A percentile compares a stretch with the other conserved stretches of the same genome.
These are phyloP conservation scores for Cryptus armator DNA, from an alignment of 2,888 invertebrate genomes.

Conservation along the genomic window DNA sequence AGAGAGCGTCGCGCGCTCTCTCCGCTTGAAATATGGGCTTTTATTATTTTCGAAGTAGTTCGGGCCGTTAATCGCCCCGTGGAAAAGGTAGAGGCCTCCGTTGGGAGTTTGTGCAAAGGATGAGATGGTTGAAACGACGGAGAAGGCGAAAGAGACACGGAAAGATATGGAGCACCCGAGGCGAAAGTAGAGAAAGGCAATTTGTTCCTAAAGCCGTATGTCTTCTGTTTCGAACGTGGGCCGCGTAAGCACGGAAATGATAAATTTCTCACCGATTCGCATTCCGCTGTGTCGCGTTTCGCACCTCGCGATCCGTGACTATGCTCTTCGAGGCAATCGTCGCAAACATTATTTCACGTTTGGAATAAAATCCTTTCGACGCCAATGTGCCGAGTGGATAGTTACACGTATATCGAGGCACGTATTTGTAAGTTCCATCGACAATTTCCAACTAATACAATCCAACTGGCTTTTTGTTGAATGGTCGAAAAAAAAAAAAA, in stretches of 20 bases:
- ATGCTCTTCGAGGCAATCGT: background rate
- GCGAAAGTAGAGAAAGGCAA: slow-evolving; percentile 63
- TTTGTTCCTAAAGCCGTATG: slow-evolving; percentile 65
- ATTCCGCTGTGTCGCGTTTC: slow-evolving; percentile 10
- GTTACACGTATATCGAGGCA: background rate
- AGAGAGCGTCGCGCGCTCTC: slow-evolving; percentile 63
- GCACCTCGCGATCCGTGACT: slow-evolving; percentile 22
- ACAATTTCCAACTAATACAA: slow-evolving; percentile 24
- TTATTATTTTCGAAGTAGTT: slow-evolving; percentile 80
- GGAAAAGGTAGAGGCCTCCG: slow-evolving; percentile 54
- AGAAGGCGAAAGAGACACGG: slow-evolving; percentile 65
- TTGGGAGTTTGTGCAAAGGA: slow-evolving; percentile 14
- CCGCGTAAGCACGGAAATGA: slow-evolving; percentile 59
- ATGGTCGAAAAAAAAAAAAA: slow-evolving; percentile 20
- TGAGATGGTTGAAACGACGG: slow-evolving; percentile 62
- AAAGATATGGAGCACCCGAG: slow-evolving; percentile 49
- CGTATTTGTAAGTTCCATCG: slow-evolving; percentile 23
- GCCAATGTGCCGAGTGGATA: background rate
- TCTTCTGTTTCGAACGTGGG: slow-evolving; percentile 68
- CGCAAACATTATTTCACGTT: slow-evolving; percentile 23
- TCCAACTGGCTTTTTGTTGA: slow-evolving; percentile 23
- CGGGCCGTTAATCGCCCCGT: slow-evolving; percentile 75
- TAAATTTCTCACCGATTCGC: slow-evolving; percentile 64
- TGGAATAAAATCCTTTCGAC: slow-evolving; percentile 21
- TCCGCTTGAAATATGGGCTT: slow-evolving; percentile 79